A percentile compares a stretch with the other conserved stretches of the same genome.
Conservation (phyloP, 2,797 vertebrate genomes). For the Cossypha dichroa region DNA sequence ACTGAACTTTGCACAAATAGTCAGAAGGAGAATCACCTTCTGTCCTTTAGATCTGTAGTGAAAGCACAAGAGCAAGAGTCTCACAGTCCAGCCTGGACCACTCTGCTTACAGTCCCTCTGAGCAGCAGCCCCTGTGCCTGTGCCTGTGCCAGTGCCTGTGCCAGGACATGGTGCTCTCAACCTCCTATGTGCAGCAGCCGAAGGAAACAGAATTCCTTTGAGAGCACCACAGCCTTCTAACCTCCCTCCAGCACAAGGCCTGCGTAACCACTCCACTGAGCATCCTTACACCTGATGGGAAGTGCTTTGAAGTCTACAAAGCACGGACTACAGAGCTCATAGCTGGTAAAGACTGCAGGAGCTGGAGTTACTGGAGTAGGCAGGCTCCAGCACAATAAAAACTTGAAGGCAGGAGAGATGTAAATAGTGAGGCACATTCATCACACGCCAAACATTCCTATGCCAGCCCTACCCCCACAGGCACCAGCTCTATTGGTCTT, state of each 20-base stretch:
- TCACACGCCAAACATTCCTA: neutral
- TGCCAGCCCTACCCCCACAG: neutral
- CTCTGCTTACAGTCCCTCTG: neutral
- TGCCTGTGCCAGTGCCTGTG: neutral
- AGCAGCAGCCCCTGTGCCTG: neutral
- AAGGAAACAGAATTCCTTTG: neutral
- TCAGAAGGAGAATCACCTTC: neutral
- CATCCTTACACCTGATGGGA: neutral
- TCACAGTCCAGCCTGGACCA: neutral
- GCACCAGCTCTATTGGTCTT: neutral
- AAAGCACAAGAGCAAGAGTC: neutral
- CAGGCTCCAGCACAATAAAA: neutral
- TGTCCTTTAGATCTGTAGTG: neutral
- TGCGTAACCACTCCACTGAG: neutral
- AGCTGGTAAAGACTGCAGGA: neutral
- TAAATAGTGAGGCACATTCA: neutral
- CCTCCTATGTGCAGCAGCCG: neutral
- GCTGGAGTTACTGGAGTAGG: neutral
- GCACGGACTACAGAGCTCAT: neutral
- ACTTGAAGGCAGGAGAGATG: neutral
- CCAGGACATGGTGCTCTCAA: fast-evolving
- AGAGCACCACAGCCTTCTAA: neutral
- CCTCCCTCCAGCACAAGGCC: neutral
- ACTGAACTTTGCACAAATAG: neutral
- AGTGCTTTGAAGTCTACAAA: neutral